Percentiles rank a stretch among this genome's conserved stretches.
Conservation (phyloP, 2,113 vertebrate genomes). For the Etheostoma cragini region DNA sequence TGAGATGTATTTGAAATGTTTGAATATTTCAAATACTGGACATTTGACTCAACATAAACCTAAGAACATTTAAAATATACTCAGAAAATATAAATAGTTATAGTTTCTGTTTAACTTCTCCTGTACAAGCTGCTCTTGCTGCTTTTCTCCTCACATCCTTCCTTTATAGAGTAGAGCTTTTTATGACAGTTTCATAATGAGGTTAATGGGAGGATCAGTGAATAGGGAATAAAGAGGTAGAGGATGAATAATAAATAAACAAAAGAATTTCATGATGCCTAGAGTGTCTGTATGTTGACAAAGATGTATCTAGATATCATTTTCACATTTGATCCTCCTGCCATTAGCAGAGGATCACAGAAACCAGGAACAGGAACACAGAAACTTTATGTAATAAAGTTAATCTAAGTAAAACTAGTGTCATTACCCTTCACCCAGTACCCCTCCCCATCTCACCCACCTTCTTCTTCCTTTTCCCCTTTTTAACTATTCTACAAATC, state of each 20-base stretch:
- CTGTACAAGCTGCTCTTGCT: neutral
- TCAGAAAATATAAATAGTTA: neutral
- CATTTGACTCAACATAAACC: neutral
- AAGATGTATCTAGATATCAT: constrained; percentile 19
- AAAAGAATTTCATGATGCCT: constrained; percentile 38
- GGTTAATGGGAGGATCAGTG: constrained; percentile 44
- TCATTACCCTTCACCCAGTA: constrained; percentile 25
- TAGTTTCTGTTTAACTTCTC: neutral
- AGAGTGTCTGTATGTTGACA: constrained; percentile 33
- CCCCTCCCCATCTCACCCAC: constrained; percentile 38
- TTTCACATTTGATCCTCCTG: constrained; percentile 4
- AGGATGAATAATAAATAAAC: neutral
- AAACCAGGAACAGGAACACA: neutral
- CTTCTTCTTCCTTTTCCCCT: constrained; percentile 56
- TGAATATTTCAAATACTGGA: neutral
- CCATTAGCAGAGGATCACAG: neutral
- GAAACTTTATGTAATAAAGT: neutral
- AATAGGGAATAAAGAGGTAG: constrained; percentile 22
- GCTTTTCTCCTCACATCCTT: constrained; percentile 9
- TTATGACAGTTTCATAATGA: constrained; percentile 37
- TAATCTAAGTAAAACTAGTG: constrained; percentile 10
- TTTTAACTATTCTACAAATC: constrained; percentile 75
- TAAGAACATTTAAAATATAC: neutral
- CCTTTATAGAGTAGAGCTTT: constrained; percentile 11
- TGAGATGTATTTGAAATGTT: neutral